Evolutionary conservation across 2,888 invertebrate genomes (phyloP).

Genomic region (Achlya flavicornis): DNA sequence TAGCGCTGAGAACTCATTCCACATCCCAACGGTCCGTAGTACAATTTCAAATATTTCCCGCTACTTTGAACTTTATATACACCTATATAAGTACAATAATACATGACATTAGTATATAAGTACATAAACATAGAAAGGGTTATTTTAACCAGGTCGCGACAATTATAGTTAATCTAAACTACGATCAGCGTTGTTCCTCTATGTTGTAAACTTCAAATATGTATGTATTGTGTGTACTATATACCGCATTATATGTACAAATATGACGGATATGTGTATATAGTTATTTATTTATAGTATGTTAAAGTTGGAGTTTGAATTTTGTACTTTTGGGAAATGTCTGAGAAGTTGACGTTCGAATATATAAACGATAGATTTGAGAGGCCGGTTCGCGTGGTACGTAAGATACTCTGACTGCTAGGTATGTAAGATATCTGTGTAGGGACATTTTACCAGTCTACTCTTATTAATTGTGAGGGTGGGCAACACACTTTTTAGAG

Average conservation of each 20-base stretch:
- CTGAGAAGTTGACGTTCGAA: neutral
- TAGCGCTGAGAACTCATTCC: too few relatives aligned
- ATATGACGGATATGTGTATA: conserved; percentile 14
- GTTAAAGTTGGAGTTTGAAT: neutral
- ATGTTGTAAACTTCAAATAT: conserved; percentile 25
- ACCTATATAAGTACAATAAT: neutral
- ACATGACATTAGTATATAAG: conserved; percentile 13
- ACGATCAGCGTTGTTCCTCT: conserved; percentile 36
- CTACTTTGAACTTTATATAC: neutral
- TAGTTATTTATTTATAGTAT: conserved; percentile 9
- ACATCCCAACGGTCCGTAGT: too few relatives aligned
- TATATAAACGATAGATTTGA: neutral
- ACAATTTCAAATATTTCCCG: neutral
- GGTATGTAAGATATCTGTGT: too few relatives aligned
- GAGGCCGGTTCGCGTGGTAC: too few relatives aligned
- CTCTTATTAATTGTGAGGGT: too few relatives aligned
- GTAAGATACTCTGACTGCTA: too few relatives aligned
- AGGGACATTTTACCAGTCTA: too few relatives aligned
- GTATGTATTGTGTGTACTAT: conserved; percentile 22
- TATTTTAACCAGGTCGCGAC: conserved; percentile 47
- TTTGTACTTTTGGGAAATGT: neutral
- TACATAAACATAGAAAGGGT: conserved; percentile 10
- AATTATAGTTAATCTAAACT: conserved; percentile 56
- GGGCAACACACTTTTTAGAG: too few relatives aligned
- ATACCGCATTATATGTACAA: conserved; percentile 27